A percentile compares a stretch with the other conserved stretches of the same genome.
Conservation (phyloP, 1,140 invertebrate species). For the Drosophila ercepeae region DNA sequence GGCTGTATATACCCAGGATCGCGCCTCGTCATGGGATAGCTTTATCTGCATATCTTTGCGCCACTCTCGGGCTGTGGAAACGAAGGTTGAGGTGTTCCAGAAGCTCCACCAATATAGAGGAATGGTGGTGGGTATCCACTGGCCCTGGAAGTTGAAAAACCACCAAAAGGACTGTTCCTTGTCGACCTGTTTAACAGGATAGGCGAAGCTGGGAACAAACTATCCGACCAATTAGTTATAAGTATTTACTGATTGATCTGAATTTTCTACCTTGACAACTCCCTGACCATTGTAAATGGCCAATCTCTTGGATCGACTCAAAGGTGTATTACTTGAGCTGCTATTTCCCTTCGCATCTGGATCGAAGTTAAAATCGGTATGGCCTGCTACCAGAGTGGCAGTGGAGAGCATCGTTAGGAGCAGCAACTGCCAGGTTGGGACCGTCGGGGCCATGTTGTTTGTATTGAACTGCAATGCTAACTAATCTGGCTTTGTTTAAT, state of each 20-base stretch:
- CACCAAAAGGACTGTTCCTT: slow-evolving; percentile 20
- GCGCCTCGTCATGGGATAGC: slow-evolving; percentile 45
- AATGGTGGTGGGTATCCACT: slow-evolving; percentile 54
- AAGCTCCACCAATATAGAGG: slow-evolving; percentile 80
- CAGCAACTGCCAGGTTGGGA: slow-evolving; percentile 9
- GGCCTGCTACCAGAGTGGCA: slow-evolving; percentile 7
- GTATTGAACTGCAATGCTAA: slow-evolving; percentile 29
- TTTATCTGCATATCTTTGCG: slow-evolving; percentile 60
- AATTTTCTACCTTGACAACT: slow-evolving; percentile 53
- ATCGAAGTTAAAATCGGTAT: slow-evolving; percentile 12
- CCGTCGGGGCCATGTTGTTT: slow-evolving; percentile 51
- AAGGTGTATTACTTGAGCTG: neutral
- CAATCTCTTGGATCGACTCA: slow-evolving; percentile 59
- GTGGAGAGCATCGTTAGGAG: slow-evolving; percentile 26
- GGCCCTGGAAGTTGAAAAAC: slow-evolving; percentile 69
- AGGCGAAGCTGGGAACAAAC: slow-evolving; percentile 4
- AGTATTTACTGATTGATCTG: neutral
- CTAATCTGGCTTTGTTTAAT: slow-evolving; percentile 32
- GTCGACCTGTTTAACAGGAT: neutral
- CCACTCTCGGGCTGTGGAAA: slow-evolving; percentile 64
- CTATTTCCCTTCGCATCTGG: slow-evolving; percentile 1
- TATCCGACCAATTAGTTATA: neutral
- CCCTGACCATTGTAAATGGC: slow-evolving; percentile 72
- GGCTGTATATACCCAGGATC: slow-evolving; percentile 57
- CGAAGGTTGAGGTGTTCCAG: slow-evolving; percentile 71